A percentile compares a stretch with the other conserved stretches of the same genome.
Conservation (phyloP, 2,888 invertebrate genomes). For the Pegoplata infirma region DNA sequence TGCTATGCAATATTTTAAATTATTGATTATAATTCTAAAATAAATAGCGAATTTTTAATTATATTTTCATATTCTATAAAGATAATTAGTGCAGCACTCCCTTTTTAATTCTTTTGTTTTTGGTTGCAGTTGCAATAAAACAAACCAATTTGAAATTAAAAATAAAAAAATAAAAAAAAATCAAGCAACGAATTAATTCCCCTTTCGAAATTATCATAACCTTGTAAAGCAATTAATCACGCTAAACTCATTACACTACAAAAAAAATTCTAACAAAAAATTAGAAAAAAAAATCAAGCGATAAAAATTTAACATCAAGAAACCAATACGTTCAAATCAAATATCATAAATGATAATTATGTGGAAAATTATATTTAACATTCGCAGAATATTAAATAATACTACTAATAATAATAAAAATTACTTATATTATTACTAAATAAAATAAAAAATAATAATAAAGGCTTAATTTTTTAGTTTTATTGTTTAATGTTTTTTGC, state of each 20-base stretch:
- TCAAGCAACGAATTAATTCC: conserved; percentile 41
- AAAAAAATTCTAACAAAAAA: too few relatives aligned
- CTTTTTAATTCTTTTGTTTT: conserved; percentile 12
- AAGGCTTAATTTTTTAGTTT: conserved; percentile 3
- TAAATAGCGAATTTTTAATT: neutral
- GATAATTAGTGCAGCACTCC: conserved; percentile 55
- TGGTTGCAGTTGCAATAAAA: neutral
- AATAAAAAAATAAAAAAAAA: neutral
- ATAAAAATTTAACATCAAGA: conserved; percentile 30
- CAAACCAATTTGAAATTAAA: too few relatives aligned
- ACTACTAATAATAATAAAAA: conserved; percentile 18
- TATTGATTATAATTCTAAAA: neutral
- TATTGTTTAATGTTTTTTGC: neutral
- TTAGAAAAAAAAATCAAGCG: too few relatives aligned
- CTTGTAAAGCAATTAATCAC: conserved; percentile 60
- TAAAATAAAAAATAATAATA: conserved; percentile 5
- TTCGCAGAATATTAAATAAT: conserved; percentile 24
- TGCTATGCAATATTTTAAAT: neutral
- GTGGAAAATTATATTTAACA: conserved; percentile 53
- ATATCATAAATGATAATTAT: conserved; percentile 50
- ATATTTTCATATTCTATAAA: conserved; percentile 7
- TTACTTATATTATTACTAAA: neutral
- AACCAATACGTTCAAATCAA: neutral
- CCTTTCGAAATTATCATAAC: conserved; percentile 61
- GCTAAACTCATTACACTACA: conserved; percentile 18